Conservation (phyloP, 2,888 invertebrate genomes). For the Luperina testacea region DNA sequence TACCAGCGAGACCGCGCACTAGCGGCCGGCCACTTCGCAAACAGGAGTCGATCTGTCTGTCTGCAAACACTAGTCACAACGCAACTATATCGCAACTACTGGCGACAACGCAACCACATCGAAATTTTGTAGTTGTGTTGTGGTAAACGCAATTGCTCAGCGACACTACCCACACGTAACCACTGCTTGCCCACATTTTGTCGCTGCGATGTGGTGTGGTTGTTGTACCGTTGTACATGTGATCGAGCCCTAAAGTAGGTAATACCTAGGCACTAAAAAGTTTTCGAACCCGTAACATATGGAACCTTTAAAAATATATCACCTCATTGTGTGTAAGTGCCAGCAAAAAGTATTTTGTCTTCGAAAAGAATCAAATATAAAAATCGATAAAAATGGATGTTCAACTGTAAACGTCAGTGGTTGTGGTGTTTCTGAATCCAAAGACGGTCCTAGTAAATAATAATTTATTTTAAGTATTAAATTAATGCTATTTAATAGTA, state of each 20-base stretch:
- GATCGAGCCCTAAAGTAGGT: background rate
- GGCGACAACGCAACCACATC: background rate
- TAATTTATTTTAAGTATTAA: constrained; percentile 19
- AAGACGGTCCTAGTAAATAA: constrained; percentile 54
- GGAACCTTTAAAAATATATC: background rate
- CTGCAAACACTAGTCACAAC: background rate
- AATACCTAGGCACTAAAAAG: background rate
- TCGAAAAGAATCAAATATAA: constrained; percentile 69
- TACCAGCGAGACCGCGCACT: background rate
- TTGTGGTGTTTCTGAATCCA: constrained; percentile 42
- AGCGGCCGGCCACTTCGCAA: background rate
- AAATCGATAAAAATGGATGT: constrained; percentile 73
- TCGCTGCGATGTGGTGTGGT: background rate
- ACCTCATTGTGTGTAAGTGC: background rate
- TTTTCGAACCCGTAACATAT: background rate
- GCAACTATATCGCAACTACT: background rate
- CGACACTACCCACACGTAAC: background rate
- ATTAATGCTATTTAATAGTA: background rate
- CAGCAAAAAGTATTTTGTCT: constrained; percentile 6
- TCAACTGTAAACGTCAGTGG: constrained; percentile 69
- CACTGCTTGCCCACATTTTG: background rate
- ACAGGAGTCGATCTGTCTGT: background rate
- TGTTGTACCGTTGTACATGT: background rate
- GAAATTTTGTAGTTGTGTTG: background rate
- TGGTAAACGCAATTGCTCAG: background rate